A percentile compares a stretch with the other conserved stretches of the same genome.
Evolutionary conservation across 2,113 vertebrate species (phyloP).

Genomic region (Cepphus grylle): DNA sequence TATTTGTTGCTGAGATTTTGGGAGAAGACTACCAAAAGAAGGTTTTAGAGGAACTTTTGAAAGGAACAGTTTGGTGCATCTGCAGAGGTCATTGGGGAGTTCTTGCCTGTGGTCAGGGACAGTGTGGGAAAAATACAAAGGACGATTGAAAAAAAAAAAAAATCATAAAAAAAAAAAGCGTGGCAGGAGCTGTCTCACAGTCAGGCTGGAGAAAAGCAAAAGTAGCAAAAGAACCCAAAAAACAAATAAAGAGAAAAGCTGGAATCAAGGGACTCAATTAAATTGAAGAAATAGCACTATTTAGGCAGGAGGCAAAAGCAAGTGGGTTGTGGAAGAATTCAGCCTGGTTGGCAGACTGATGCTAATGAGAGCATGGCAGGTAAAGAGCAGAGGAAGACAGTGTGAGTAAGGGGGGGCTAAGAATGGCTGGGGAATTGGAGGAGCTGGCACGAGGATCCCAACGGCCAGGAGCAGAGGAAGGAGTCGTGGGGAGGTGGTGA

Average conservation of each 20-base stretch:
- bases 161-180: neutral
- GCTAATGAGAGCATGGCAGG: neutral
- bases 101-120: neutral
- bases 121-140: neutral
- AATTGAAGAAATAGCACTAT: neutral
- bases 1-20: neutral
- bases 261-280: constrained; percentile 17
- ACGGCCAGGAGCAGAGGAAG: neutral
- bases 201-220: neutral
- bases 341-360: neutral
- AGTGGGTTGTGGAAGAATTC: neutral
- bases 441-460: neutral
- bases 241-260: neutral
- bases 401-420: neutral
- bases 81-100: neutral
- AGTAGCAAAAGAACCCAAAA: neutral
- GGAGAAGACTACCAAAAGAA: neutral
- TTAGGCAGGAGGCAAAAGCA: neutral
- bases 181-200: neutral
- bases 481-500: neutral
- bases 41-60: neutral
- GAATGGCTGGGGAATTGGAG: neutral
- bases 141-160: neutral
- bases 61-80: neutral
- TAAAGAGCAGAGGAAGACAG: neutral